Base-by-base conservation (phyloP, 2,113 vertebrate genomes). In the Dicaeum eximium region DNA sequence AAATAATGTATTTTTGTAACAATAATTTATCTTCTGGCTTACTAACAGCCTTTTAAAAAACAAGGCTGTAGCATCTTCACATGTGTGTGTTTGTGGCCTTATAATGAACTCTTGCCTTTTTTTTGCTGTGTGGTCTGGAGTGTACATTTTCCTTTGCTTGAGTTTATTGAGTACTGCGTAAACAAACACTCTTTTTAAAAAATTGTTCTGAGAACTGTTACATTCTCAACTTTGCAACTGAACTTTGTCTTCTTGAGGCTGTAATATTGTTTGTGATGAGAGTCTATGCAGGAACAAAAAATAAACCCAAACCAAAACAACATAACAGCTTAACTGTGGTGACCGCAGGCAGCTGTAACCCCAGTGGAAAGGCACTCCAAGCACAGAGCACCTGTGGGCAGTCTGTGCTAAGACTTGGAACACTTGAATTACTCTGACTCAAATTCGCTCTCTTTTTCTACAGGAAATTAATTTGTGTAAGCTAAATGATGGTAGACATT, bases 351-450 rank as follows among this genome's bases (percentile, higher is more conserved):
- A 51, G 31, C 19, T 25, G 60, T 70, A 75, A 53, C 45, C 74
- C 81, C 50, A 64, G 74, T n/a, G 62, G 58, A 93, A 93, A 88
- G 75, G 79, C n/a, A 28, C 47, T 51, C 31, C 47, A 10, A n/a
- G 57, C 1, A 0, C 25, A 75, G 48, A 67, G n/a, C 21, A 27
- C 22, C 40, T 25, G 16, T 21, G 42, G 24, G 44, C 33, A 70
- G 21, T 10, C 10, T 42, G 54, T 84, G 67, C 19, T 72, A 80
- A 62, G 90, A 53, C 44, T 51, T 31, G 42, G 65, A 93, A 94
- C 58, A 92, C 81, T 96, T 90, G 67, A 95, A 75, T 89, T 95
- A 78, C 70, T 96, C 88, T 95, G 82, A 50, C 92, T 96, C 65
- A 37, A 94, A 95, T 91, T 80, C 47, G 94, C 91, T 90, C 78